Percentiles rank a stretch among this genome's conserved stretches.
phyloP scores from a whole-genome alignment of 1,140 invertebrate genomes.

The Bombus difficillimus region DNA sequence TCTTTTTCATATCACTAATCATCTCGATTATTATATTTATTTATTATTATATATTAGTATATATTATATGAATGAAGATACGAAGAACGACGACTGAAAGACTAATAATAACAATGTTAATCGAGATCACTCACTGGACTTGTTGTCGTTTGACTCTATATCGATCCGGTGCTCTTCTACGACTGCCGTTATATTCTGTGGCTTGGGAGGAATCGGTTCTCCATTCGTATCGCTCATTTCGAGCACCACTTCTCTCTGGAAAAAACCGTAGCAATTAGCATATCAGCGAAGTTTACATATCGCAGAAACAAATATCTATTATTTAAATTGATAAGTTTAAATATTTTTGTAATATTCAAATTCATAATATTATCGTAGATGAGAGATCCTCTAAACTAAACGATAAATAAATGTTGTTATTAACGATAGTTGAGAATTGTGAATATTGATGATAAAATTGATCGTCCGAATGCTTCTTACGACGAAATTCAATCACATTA shows the following conservation, averaged over 20 bases:
- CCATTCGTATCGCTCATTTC: slow-evolving; percentile 23
- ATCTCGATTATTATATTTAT: too few relatives aligned
- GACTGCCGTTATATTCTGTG: not conserved
- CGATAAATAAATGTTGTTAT: fast-evolving
- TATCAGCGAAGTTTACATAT: not conserved
- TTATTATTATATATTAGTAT: too few relatives aligned
- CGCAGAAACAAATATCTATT: not conserved
- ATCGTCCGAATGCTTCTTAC: too few relatives aligned
- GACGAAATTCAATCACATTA: too few relatives aligned
- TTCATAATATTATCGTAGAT: too few relatives aligned
- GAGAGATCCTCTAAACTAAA: fast-evolving
- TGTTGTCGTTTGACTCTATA: slow-evolving; percentile 20
- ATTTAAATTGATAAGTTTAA: too few relatives aligned
- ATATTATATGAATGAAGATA: not conserved
- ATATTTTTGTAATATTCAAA: not conserved
- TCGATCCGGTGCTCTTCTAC: slow-evolving; percentile 44
- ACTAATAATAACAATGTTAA: not conserved
- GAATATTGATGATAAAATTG: too few relatives aligned
- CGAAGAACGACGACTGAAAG: not conserved
- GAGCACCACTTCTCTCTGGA: slow-evolving; percentile 45
- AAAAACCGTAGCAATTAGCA: not conserved
- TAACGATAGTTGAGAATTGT: too few relatives aligned
- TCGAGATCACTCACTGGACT: slow-evolving; percentile 44
- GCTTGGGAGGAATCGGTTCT: not conserved
- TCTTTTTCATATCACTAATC: too few relatives aligned